A percentile compares a stretch with the other conserved stretches of the same genome.
phyloP scores from a whole-genome alignment of 1,140 invertebrate species.

The Harpegnathos saltator region DNA sequence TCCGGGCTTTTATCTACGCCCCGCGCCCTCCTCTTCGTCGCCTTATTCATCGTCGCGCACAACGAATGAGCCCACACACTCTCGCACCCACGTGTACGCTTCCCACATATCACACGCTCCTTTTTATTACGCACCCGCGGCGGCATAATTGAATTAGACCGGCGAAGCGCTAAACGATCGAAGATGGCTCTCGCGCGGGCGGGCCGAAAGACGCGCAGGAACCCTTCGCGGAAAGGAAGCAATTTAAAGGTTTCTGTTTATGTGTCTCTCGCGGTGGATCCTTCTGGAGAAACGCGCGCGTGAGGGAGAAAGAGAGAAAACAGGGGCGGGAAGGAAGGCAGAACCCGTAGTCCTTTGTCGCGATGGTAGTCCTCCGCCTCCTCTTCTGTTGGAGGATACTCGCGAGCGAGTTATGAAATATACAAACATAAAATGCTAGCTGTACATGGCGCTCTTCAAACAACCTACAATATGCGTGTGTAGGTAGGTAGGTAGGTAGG shows the following conservation, averaged over 20 bases:
- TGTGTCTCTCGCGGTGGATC: constrained; percentile 16
- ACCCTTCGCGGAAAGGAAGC: constrained; percentile 60
- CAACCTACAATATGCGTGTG: constrained; percentile 64
- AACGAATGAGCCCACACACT: not conserved
- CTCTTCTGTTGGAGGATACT: constrained; percentile 56
- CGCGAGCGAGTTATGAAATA: constrained; percentile 82
- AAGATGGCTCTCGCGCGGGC: constrained; percentile 1
- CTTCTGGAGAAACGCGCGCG: constrained; percentile 7
- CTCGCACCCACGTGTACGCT: constrained; percentile 37
- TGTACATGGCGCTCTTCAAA: constrained; percentile 76
- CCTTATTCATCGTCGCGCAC: constrained; percentile 25
- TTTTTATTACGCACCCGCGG: constrained; percentile 49
- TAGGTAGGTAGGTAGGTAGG: constrained; percentile 6
- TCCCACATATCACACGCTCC: constrained; percentile 23
- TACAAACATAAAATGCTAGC: constrained; percentile 75
- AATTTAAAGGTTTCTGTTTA: constrained; percentile 68
- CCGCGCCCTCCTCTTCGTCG: not conserved
- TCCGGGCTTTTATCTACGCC: constrained; percentile 45
- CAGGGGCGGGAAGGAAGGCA: not conserved
- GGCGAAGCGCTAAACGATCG: constrained; percentile 66
- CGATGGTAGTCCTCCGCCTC: constrained; percentile 34
- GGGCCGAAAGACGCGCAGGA: not conserved
- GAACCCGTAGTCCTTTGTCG: constrained; percentile 61
- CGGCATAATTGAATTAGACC: constrained; percentile 72
- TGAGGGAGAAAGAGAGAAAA: constrained; percentile 1